These are phyloP conservation scores for Pyrrhia umbra DNA, from an alignment of 2,888 invertebrate genomes.

Conservation along the genomic window DNA sequence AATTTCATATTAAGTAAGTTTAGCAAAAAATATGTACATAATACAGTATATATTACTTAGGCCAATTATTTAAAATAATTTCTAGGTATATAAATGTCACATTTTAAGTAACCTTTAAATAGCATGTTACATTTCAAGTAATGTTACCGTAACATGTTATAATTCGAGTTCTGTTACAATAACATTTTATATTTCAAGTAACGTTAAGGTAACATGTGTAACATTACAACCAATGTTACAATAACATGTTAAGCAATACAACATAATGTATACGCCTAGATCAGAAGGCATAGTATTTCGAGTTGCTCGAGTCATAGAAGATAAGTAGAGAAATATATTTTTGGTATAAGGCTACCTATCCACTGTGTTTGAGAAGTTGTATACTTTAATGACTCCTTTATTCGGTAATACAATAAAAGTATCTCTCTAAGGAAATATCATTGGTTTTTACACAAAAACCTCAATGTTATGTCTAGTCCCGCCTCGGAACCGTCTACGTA, in stretches of 20 bases:
- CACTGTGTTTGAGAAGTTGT: constrained; percentile 23
- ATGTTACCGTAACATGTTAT: constrained; percentile 1
- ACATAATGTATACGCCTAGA: constrained; percentile 1
- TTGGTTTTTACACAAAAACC: too few relatives aligned
- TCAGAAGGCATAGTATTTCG: constrained; percentile 14
- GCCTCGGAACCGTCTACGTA: too few relatives aligned
- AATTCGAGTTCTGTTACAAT: constrained; percentile 10
- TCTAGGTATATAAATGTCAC: constrained; percentile 10
- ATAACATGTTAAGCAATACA: constrained; percentile 12
- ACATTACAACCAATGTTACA: neutral
- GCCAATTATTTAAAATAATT: constrained; percentile 21
- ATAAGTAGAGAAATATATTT: constrained; percentile 51
- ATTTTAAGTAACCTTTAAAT: constrained; percentile 14
- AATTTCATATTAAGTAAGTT: neutral
- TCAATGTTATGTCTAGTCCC: too few relatives aligned
- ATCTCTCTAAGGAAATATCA: too few relatives aligned
- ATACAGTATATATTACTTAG: constrained; percentile 29
- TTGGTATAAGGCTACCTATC: constrained; percentile 52
- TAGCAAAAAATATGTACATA: neutral
- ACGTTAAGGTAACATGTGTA: neutral
- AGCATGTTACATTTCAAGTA: constrained; percentile 17
- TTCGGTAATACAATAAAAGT: too few relatives aligned
- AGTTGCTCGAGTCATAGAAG: constrained; percentile 25
- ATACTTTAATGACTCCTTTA: neutral
- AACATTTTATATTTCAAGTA: constrained; percentile 6